These are phyloP conservation scores for Lampris incognitus DNA, from an alignment of 2,113 vertebrate species.

Conservation along the genomic window DNA sequence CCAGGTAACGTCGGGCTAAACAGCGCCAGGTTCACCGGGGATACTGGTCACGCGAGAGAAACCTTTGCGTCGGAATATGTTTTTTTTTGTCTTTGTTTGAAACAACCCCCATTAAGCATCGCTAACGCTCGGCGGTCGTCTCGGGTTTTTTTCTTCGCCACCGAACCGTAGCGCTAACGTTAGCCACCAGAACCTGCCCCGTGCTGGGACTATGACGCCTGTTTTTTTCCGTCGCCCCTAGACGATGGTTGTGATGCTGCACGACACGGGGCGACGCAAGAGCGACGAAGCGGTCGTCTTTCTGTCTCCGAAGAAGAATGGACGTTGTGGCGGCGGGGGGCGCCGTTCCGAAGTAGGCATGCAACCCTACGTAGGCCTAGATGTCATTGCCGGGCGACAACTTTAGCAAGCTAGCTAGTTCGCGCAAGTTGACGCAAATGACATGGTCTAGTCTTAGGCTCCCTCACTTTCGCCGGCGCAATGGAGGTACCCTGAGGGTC, in stretches of 20 bases:
- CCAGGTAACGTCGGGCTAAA: slow-evolving; percentile 56
- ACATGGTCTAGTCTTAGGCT: slow-evolving; percentile 52
- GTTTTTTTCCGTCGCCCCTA: slow-evolving; percentile 74
- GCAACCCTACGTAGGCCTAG: slow-evolving; percentile 64
- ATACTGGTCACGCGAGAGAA: not conserved
- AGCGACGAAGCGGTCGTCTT: slow-evolving; percentile 31
- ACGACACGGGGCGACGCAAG: slow-evolving; percentile 56
- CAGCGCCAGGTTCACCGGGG: slow-evolving; percentile 45
- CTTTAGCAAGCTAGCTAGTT: slow-evolving; percentile 73
- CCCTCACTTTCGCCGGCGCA: slow-evolving; percentile 58
- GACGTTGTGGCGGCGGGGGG: slow-evolving; percentile 51
- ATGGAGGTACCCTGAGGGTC: slow-evolving; percentile 72
- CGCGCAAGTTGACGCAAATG: slow-evolving; percentile 65
- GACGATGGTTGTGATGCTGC: slow-evolving; percentile 63
- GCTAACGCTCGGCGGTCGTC: slow-evolving; percentile 11
- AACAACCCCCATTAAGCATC: not conserved
- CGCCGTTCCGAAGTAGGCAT: slow-evolving; percentile 43
- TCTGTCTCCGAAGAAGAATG: slow-evolving; percentile 52
- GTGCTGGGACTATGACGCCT: slow-evolving; percentile 78
- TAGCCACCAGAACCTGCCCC: slow-evolving; percentile 67
- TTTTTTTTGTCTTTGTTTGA: not conserved
- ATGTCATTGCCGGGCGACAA: slow-evolving; percentile 68
- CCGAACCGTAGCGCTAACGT: slow-evolving; percentile 28
- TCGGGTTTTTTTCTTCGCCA: not conserved
- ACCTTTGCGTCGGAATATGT: slow-evolving; percentile 12